Conservation (phyloP, 2,888 invertebrate genomes). For the Yponomeuta malinellus region DNA sequence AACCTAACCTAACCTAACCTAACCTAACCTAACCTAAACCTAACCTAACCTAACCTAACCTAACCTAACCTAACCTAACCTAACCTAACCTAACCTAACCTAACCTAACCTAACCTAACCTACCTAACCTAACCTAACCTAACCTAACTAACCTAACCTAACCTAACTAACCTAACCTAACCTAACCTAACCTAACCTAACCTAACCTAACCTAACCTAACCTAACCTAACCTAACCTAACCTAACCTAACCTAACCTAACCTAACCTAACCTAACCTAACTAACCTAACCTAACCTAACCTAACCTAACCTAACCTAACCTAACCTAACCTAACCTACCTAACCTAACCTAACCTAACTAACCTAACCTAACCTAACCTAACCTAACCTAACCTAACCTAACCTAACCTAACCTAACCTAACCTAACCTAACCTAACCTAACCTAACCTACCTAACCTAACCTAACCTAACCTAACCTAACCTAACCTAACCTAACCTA, state of each 20-base stretch:
- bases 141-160: conserved; percentile 22
- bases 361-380: conserved; percentile 23
- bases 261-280: conserved; percentile 23
- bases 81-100: conserved; percentile 19
- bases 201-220: conserved; percentile 21
- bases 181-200: conserved; percentile 20
- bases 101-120: conserved; percentile 28
- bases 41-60: conserved; percentile 15
- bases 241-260: conserved; percentile 31
- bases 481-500: conserved; percentile 26
- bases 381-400: conserved; percentile 23
- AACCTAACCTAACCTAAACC: conserved; percentile 17
- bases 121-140: conserved; percentile 29
- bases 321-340: conserved; percentile 21
- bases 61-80: conserved; percentile 16
- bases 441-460: conserved; percentile 24
- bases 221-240: conserved; percentile 31
- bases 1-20: conserved; percentile 25
- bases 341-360: conserved; percentile 23
- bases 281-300: conserved; percentile 22
- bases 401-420: conserved; percentile 23
- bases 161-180: conserved; percentile 20
- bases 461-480: conserved; percentile 20
- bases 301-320: conserved; percentile 20
- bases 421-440: conserved; percentile 24